Conservation (phyloP, 2,113 vertebrate species). For the Sapayoa aenigma region DNA sequence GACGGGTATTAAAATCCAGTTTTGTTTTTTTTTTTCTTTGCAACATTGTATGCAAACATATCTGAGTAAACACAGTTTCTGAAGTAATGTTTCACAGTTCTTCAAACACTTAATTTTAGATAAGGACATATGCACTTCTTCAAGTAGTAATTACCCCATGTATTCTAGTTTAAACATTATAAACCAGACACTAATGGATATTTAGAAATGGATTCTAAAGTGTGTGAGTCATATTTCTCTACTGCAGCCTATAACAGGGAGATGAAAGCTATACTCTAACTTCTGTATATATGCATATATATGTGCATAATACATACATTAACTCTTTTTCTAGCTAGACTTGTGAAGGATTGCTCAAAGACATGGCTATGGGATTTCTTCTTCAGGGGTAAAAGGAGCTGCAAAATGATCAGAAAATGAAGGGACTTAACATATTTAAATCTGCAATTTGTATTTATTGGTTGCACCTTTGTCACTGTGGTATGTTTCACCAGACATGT, state of each 20-base stretch:
- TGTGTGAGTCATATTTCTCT: neutral
- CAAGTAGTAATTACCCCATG: slow-evolving; percentile 3
- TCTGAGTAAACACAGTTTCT: slow-evolving; percentile 57
- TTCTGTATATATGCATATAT: neutral
- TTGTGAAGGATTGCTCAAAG: neutral
- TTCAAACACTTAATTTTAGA: slow-evolving; percentile 62
- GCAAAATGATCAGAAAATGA: neutral
- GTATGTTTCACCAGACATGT: neutral
- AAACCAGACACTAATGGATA: slow-evolving; percentile 28
- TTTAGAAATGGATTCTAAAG: neutral
- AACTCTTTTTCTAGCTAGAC: neutral
- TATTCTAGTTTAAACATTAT: slow-evolving; percentile 49
- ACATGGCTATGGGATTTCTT: neutral
- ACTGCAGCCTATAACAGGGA: neutral
- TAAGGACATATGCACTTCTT: slow-evolving; percentile 35
- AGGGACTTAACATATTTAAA: neutral
- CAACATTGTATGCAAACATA: slow-evolving; percentile 30
- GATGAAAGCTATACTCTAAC: neutral
- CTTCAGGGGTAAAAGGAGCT: neutral
- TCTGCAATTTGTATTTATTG: neutral
- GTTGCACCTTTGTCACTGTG: neutral
- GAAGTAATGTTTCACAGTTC: slow-evolving; percentile 60
- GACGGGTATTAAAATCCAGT: slow-evolving; percentile 28
- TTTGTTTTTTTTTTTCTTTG: neutral
- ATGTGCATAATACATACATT: neutral